phyloP scores from a whole-genome alignment of 2,797 vertebrate species.

The Acanthornis magna region DNA sequence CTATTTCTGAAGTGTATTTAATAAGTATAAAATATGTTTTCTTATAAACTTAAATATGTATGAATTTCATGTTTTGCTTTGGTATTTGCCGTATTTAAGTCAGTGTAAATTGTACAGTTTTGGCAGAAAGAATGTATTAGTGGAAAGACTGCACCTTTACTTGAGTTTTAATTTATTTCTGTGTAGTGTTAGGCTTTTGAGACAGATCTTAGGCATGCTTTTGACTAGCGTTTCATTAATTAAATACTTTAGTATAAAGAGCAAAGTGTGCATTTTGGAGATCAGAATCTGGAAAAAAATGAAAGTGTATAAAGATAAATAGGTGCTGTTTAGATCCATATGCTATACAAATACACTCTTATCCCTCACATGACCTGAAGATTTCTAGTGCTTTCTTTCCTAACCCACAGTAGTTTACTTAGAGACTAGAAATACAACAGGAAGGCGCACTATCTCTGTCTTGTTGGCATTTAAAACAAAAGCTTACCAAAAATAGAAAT shows the following conservation, averaged over 20 bases:
- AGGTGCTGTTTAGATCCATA: background rate
- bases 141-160: background rate
- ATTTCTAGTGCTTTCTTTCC: background rate
- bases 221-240: background rate
- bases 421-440: background rate
- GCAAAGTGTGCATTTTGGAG: background rate
- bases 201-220: background rate
- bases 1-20: background rate
- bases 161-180: background rate
- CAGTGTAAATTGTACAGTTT: background rate
- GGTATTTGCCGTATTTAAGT: background rate
- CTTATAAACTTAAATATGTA: background rate
- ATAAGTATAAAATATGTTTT: background rate
- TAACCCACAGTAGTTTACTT: background rate
- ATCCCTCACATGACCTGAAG: background rate
- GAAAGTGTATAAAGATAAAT: background rate
- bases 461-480: background rate
- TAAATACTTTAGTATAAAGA: background rate
- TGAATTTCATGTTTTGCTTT: background rate
- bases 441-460: rapidly evolving
- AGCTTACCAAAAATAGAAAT: background rate
- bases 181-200: background rate
- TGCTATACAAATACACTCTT: background rate
- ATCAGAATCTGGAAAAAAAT: background rate
- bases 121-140: background rate